These are phyloP conservation scores for Calyptomena viridis DNA, from an alignment of 2,113 vertebrate genomes.

Conservation along the genomic window DNA sequence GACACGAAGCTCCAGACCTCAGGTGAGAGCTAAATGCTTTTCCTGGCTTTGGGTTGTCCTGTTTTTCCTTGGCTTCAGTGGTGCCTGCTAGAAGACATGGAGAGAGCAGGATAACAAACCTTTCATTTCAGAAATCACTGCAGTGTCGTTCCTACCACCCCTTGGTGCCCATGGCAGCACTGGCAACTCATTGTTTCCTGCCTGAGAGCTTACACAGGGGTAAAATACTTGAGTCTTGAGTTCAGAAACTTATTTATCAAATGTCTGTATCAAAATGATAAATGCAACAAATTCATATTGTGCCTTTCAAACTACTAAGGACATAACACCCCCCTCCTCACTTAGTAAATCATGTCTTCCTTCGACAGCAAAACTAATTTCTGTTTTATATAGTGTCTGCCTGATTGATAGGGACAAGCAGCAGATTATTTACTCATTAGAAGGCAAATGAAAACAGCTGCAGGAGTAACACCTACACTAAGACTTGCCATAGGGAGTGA, in stretches of 20 bases:
- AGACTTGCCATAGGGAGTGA: fast-evolving
- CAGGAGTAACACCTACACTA: background rate
- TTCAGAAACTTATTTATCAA: background rate
- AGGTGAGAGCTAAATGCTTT: background rate
- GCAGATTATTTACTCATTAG: fast-evolving
- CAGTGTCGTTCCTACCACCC: fast-evolving
- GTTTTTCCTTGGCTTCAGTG: background rate
- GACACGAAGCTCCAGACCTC: background rate
- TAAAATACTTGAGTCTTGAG: background rate
- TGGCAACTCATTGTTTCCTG: background rate
- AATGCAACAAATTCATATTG: background rate
- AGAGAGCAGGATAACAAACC: background rate
- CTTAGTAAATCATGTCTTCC: background rate
- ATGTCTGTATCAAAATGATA: background rate
- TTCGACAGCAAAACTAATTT: background rate
- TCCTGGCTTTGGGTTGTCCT: background rate
- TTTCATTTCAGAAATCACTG: background rate
- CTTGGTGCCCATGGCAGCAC: background rate
- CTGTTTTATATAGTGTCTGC: background rate
- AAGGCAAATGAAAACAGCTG: background rate
- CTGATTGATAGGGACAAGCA: background rate
- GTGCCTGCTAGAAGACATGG: background rate
- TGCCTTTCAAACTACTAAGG: too few species aligned
- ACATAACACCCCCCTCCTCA: too few species aligned
- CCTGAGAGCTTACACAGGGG: background rate